A percentile compares a stretch with the other conserved stretches of the same genome.
Conservation (phyloP, 1,140 invertebrate genomes). For the Pachypsylla venusta region DNA sequence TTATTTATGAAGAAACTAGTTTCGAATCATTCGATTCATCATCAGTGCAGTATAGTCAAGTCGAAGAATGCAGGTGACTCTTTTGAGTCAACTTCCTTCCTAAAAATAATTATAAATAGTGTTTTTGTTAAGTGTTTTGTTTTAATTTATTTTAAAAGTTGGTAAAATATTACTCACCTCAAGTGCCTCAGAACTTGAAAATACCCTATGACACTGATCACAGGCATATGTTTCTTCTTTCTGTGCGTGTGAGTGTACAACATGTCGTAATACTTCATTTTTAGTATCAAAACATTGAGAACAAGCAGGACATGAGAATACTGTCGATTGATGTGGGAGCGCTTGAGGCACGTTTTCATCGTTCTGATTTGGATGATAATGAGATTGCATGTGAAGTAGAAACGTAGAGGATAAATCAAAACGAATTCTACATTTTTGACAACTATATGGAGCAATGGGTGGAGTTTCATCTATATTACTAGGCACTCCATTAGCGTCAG, state of each 20-base stretch:
- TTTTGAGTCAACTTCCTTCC: too few species aligned
- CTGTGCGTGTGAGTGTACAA: background rate
- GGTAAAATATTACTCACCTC: too few species aligned
- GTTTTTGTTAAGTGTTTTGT: too few species aligned
- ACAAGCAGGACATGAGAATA: background rate
- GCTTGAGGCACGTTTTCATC: background rate
- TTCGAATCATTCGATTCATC: too few species aligned
- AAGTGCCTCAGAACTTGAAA: background rate
- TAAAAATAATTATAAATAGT: too few species aligned
- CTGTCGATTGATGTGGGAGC: background rate
- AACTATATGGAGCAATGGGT: background rate
- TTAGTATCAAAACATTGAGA: background rate
- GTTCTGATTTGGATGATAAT: background rate
- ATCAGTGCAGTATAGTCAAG: too few species aligned
- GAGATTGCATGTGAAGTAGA: background rate
- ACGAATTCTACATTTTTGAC: background rate
- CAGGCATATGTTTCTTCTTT: background rate
- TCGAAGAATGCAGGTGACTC: too few species aligned
- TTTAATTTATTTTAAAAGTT: too few species aligned
- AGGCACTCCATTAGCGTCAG: background rate
- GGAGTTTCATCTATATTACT: too few species aligned
- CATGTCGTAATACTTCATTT: background rate
- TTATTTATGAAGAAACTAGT: too few species aligned
- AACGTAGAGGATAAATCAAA: background rate
- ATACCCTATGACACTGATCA: background rate